Evolutionary conservation across 2,797 vertebrate genomes (phyloP).

Genomic region (Pangasius djambal): DNA sequence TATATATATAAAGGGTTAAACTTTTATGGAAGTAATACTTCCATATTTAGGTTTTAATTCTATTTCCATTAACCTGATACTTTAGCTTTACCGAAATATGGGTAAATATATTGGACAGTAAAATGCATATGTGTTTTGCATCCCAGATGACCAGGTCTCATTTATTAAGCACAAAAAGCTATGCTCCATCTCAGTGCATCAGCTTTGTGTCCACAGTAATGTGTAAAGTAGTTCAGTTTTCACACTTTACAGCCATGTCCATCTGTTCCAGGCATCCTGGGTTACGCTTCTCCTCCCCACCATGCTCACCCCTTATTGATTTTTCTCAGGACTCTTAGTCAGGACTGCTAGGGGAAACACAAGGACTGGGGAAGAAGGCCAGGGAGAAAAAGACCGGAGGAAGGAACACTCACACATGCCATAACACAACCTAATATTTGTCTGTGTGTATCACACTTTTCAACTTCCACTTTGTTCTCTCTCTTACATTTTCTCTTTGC

Average conservation of each 20-base stretch:
- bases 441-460: neutral
- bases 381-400: neutral
- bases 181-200: neutral
- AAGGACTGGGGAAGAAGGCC: neutral
- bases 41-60: neutral
- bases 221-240: conserved; percentile 26
- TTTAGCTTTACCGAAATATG: neutral
- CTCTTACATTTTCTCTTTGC: neutral
- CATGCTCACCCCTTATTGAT: conserved; percentile 55
- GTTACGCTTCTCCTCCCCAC: conserved; percentile 39
- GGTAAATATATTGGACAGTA: neutral
- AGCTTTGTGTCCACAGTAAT: conserved; percentile 6
- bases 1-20: neutral
- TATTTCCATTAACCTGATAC: neutral
- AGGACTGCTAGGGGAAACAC: conserved; percentile 31
- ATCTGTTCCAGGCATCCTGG: conserved; percentile 47
- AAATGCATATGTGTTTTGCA: neutral
- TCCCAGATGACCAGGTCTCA: neutral
- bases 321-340: conserved; percentile 60
- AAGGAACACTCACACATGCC: neutral
- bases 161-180: neutral
- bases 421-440: neutral
- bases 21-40: neutral
- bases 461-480: neutral
- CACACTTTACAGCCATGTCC: conserved; percentile 42